phyloP scores from a whole-genome alignment of 2,113 vertebrate genomes.

The Indri indri region DNA sequence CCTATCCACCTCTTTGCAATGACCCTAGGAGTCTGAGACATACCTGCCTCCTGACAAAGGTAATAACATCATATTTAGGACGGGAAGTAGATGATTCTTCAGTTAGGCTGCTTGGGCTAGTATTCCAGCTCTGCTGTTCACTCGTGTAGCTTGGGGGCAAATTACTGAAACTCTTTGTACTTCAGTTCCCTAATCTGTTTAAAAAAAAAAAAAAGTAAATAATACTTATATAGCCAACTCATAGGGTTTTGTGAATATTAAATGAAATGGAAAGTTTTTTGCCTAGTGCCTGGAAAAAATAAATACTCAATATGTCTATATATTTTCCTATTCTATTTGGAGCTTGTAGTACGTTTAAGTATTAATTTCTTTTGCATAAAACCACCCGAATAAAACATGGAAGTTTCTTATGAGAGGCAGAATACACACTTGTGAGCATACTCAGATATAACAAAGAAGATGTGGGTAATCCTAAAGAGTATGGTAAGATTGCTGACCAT shows the following conservation, averaged over 20 bases:
- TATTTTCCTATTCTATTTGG: neutral
- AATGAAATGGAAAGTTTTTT: neutral
- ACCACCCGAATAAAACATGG: neutral
- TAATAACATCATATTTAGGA: neutral
- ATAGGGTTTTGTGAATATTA: neutral
- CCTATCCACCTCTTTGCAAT: neutral
- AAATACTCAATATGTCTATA: neutral
- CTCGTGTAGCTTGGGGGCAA: conserved; percentile 56
- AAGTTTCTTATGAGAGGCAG: neutral
- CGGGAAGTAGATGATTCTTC: neutral
- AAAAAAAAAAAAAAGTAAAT: conserved; percentile 23
- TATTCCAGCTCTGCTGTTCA: conserved; percentile 23
- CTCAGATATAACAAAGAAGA: neutral
- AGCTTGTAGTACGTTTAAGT: neutral
- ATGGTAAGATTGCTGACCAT: neutral
- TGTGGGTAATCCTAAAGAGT: neutral
- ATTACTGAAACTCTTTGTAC: conserved; percentile 33
- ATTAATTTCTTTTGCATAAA: neutral
- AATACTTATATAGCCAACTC: conserved; percentile 29
- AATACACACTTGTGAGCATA: neutral
- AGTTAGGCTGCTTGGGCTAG: neutral
- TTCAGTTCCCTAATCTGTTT: conserved; percentile 40
- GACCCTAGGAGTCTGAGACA: neutral
- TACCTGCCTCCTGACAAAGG: neutral
- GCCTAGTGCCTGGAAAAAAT: neutral